Evolutionary conservation across 2,113 vertebrate species (phyloP).

Genomic region (Nycticorax nycticorax): DNA sequence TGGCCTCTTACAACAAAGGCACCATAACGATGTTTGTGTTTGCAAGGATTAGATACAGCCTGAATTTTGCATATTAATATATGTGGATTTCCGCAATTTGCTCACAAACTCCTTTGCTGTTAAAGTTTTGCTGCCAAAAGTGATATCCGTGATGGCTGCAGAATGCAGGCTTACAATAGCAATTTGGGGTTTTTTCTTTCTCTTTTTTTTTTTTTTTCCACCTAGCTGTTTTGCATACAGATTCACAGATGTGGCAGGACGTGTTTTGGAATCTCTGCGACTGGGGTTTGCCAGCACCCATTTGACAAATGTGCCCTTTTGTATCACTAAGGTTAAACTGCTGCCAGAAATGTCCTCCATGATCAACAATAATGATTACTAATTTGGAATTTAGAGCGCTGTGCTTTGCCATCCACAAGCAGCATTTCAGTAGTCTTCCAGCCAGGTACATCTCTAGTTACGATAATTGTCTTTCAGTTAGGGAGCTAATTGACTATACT

Average conservation of each 20-base stretch:
- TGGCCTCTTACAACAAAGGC: background rate
- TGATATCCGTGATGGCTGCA: background rate
- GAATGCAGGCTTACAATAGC: background rate
- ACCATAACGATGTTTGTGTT: background rate
- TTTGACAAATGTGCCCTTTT: constrained; percentile 24
- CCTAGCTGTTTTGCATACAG: background rate
- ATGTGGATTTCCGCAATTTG: background rate
- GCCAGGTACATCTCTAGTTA: constrained; percentile 47
- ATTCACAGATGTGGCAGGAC: background rate
- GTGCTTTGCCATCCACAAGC: background rate
- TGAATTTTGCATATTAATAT: background rate
- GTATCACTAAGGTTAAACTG: background rate
- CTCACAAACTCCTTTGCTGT: background rate
- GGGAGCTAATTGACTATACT: constrained; percentile 53
- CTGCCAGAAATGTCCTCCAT: constrained; percentile 22
- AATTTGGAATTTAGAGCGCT: background rate
- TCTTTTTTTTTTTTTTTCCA: background rate
- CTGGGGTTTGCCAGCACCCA: background rate
- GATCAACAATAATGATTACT: background rate
- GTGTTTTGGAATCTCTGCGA: background rate
- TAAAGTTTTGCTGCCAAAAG: background rate
- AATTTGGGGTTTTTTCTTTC: background rate
- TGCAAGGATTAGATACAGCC: background rate
- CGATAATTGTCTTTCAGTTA: constrained; percentile 43
- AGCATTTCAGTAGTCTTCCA: background rate